Percentiles rank a stretch among this genome's conserved stretches.
Conservation (phyloP, 2,888 invertebrate genomes). For the Nebria brevicollis region DNA sequence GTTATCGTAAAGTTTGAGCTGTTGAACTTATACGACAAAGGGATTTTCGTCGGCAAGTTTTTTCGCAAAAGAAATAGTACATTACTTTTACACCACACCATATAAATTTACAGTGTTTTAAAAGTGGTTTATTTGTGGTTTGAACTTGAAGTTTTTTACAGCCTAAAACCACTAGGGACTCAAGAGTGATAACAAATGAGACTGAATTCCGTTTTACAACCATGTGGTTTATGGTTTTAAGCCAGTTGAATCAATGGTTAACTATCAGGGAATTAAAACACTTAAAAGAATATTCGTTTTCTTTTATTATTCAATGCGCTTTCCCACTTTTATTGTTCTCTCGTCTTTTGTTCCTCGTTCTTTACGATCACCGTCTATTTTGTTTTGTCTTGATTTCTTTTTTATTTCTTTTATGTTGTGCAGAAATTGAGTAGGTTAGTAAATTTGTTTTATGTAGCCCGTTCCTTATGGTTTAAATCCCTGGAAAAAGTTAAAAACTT, state of each 20-base stretch:
- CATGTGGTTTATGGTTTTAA: not conserved
- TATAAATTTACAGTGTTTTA: conserved; percentile 16
- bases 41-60: conserved; percentile 13
- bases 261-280: not conserved
- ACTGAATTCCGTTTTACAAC: conserved; percentile 21
- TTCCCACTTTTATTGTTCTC: not conserved
- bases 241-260: not conserved
- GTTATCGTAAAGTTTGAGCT: not conserved
- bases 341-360: not conserved
- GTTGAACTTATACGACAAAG: conserved; percentile 4
- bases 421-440: not conserved
- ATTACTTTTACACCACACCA: conserved; percentile 16
- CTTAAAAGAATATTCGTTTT: not conserved
- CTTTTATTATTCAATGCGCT: not conserved
- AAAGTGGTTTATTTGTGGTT: conserved; percentile 38
- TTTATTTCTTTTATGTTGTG: not conserved
- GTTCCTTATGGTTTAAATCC: not conserved
- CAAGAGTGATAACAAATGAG: conserved; percentile 34
- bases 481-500: too few relatives aligned
- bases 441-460: not conserved
- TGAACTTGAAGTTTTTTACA: conserved; percentile 37
- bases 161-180: conserved; percentile 8
- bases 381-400: not conserved
- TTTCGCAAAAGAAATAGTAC: conserved; percentile 6
- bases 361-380: not conserved